A percentile compares a stretch with the other conserved stretches of the same genome.
Evolutionary conservation across 30 jellyfish, hydroid and myxozoan species (phyloP).

Genomic region (Chrysaora quinquecirrha): DNA sequence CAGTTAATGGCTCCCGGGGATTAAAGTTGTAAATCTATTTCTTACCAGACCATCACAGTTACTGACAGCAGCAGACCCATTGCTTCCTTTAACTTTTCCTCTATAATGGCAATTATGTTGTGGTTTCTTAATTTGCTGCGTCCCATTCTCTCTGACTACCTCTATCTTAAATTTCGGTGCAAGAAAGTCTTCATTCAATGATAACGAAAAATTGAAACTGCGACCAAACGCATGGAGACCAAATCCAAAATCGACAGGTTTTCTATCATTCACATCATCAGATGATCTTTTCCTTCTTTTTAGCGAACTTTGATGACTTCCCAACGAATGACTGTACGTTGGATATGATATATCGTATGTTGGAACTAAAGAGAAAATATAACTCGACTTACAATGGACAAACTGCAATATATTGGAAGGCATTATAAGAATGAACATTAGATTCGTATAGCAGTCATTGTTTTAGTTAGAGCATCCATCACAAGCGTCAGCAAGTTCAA

Average conservation of each 20-base stretch:
- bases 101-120: conserved; percentile 68
- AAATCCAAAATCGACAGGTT: conserved; percentile 45
- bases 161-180: conserved; percentile 92
- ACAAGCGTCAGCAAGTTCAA: too few species aligned
- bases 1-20: too few species aligned
- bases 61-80: conserved; percentile 88
- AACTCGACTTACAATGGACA: too few species aligned
- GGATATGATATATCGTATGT: conserved; percentile 75
- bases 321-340: not conserved
- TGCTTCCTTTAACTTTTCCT: conserved; percentile 71
- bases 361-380: conserved; percentile 80
- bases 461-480: too few species aligned
- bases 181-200: conserved; percentile 72
- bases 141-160: conserved; percentile 75
- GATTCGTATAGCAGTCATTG: too few species aligned
- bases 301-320: not conserved
- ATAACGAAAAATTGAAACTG: conserved; percentile 62
- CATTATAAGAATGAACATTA: too few species aligned
- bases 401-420: too few species aligned
- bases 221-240: conserved; percentile 89
- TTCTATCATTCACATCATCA: conserved; percentile 8
- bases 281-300: conserved; percentile 55
- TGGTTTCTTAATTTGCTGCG: conserved; percentile 35
- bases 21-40: too few species aligned
- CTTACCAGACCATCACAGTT: conserved; percentile 93